Evolutionary conservation across 2,888 invertebrate species (phyloP).

Genomic region (Limnephilus rhombicus): DNA sequence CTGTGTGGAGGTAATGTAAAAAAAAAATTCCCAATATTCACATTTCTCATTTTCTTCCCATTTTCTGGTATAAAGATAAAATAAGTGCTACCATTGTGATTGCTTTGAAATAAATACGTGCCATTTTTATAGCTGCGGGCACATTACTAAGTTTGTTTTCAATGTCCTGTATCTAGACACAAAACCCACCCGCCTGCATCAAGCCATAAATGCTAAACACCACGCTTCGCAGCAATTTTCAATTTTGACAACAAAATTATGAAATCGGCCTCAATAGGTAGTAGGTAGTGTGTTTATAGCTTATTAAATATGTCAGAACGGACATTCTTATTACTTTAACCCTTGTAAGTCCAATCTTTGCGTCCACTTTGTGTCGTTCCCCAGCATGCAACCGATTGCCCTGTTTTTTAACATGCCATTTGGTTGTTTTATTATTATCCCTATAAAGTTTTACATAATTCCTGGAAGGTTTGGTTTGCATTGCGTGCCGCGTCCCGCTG

Average conservation of each 20-base stretch:
- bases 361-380: constrained; percentile 16
- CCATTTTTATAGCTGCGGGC: too few species aligned
- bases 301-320: constrained; percentile 4
- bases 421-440: constrained; percentile 42
- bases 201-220: background rate
- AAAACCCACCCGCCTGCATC: background rate
- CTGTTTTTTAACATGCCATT: constrained; percentile 42
- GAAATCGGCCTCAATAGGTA: background rate
- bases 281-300: background rate
- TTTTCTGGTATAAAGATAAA: too few species aligned
- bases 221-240: background rate
- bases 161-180: background rate
- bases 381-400: background rate
- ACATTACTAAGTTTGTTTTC: too few species aligned
- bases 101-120: too few species aligned
- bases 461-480: constrained; percentile 43
- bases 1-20: too few species aligned
- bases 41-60: too few species aligned
- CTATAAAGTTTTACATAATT: constrained; percentile 50
- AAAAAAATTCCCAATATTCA: too few species aligned
- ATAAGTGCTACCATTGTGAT: too few species aligned
- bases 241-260: constrained; percentile 6
- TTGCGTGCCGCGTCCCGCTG: constrained; percentile 45
- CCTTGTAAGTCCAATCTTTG: constrained; percentile 15
- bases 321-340: constrained; percentile 7